Evolutionary conservation across 2,113 vertebrate species (phyloP), one percentile per base, ranked within the genome.

Genomic region (Crotalus tigris): DNA sequence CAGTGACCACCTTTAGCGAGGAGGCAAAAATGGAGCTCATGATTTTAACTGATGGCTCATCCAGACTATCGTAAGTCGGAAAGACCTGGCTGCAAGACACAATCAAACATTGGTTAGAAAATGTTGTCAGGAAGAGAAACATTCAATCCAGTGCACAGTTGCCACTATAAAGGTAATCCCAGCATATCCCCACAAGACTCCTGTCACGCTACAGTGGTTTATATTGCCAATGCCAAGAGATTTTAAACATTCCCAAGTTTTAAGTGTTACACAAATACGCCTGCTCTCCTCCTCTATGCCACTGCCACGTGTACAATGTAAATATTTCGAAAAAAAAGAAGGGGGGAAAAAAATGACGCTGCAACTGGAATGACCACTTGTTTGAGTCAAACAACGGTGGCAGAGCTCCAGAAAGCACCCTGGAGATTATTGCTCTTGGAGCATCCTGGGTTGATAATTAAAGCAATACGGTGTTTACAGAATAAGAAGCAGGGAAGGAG

Each of bases 21-120:
- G 98, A 98, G 51, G 98, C 98, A 95, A 99, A 99, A 96, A 99
- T 99, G 97, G 98, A 99, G 96, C 99, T 99, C 99, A 99, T 99
- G 96, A 98, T 98, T 96, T 99, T 99, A 95, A 99, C 99, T 0
- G 99, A 99, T 0, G 99, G 99, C 94, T 99, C 99, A 4, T 99
- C 99, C 97, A 99, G 98, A 95, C 98, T 99, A 97, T 99, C 99
- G 1, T 99, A 99, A 54, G 99, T 99, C 86, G 99, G 99, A 96
- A 99, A 97, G 92, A 99, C 99, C 98, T 99, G 99, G 95, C 99
- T 99, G 97, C 87, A 94, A 4, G 85, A 93, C 51, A 92, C 29
- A 64, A 21, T 81, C 2, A 39, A 75, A 94, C 92, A 57, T 61
- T 90, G 21, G 81, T 94, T 94, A 86, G 93, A 90, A 85, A 94